phyloP scores from a whole-genome alignment of 2,797 vertebrate genomes.

The Emydoidea blandingii region DNA sequence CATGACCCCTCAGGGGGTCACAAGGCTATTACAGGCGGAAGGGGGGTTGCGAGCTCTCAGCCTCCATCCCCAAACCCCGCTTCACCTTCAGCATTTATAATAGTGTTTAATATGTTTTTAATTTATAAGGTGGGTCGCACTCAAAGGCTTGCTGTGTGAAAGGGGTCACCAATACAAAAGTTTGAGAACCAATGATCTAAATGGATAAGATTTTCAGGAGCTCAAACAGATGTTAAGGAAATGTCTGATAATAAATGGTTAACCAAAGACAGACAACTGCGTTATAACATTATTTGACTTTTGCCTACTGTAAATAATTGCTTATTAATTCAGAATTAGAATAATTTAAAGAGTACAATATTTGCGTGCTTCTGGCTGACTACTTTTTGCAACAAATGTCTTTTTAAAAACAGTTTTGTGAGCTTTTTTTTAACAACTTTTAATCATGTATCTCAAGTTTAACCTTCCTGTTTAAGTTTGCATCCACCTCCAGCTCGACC shows the following conservation, averaged over 20 bases:
- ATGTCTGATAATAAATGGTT: background rate
- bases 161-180: no score
- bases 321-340: background rate
- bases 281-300: background rate
- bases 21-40: no score
- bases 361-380: background rate
- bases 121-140: no score
- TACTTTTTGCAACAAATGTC: background rate
- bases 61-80: no score
- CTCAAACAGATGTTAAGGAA: background rate
- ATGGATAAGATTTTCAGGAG: background rate
- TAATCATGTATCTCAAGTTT: background rate
- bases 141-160: no score
- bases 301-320: background rate
- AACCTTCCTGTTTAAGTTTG: background rate
- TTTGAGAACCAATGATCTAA: no score
- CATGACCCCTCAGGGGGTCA: no score
- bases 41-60: no score
- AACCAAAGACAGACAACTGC: background rate
- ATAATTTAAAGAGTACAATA: background rate
- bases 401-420: background rate
- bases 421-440: background rate
- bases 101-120: no score
- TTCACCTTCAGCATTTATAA: no score
- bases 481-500: rapidly evolving